Conservation (phyloP, 2,113 vertebrate genomes). For the Odontophorus gujanensis region DNA sequence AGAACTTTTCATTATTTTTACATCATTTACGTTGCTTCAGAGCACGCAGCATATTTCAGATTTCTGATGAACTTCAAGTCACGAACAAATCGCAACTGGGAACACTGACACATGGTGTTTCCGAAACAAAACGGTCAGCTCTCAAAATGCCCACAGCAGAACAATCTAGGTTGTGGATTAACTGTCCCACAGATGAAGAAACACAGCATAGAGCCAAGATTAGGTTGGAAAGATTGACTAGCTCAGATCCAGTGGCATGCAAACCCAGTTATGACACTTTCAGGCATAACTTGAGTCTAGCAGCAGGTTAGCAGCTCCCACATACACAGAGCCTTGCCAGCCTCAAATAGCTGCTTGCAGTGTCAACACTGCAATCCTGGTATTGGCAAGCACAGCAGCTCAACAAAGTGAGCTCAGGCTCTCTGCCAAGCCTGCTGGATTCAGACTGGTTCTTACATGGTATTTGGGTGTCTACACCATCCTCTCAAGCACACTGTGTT, state of each 20-base stretch:
- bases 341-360: neutral
- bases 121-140: constrained; percentile 39
- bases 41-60: neutral
- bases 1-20: neutral
- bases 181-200: constrained; percentile 32
- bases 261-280: constrained; percentile 6
- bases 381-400: neutral
- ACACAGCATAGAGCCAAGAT: neutral
- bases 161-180: neutral
- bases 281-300: constrained; percentile 11
- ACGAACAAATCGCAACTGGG: neutral
- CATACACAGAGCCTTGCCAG: neutral
- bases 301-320: neutral
- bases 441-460: neutral
- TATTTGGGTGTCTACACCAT: neutral
- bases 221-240: constrained; percentile 14
- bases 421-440: constrained; percentile 28
- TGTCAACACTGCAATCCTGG: neutral
- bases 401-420: constrained; percentile 19
- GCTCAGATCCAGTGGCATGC: neutral
- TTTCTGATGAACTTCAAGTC: constrained; percentile 14
- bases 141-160: neutral
- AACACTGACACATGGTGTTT: neutral
- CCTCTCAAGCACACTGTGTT: constrained; percentile 1
- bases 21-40: neutral